Conservation (phyloP, 2,113 vertebrate species). For the Zosterops japonicus region DNA sequence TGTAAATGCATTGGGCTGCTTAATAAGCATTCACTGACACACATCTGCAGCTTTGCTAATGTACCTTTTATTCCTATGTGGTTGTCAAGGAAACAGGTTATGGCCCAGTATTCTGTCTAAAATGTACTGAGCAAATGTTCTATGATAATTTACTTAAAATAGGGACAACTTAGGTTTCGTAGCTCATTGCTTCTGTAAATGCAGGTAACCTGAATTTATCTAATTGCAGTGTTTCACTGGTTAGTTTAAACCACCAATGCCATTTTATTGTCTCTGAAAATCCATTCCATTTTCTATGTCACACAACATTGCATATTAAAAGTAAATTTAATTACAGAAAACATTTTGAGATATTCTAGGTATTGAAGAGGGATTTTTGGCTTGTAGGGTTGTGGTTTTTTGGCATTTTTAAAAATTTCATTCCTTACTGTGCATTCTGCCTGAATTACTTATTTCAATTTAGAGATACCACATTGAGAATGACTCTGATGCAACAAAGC, state of each 20-base stretch:
- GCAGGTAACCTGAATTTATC: background rate
- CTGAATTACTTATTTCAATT: background rate
- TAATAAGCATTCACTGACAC: conserved; percentile 60
- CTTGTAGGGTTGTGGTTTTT: background rate
- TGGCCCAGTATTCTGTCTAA: conserved; percentile 82
- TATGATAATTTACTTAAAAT: conserved; percentile 25
- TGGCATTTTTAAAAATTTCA: background rate
- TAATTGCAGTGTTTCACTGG: background rate
- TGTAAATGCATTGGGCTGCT: conserved; percentile 57
- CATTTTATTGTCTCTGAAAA: background rate
- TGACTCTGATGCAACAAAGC: background rate
- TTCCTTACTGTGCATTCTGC: background rate
- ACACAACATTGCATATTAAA: background rate
- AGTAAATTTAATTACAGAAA: background rate
- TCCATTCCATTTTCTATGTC: background rate
- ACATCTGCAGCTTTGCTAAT: conserved; percentile 70
- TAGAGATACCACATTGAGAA: background rate
- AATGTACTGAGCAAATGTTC: conserved; percentile 49
- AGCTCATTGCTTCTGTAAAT: background rate
- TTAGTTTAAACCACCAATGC: background rate
- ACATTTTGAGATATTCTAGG: background rate
- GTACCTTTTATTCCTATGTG: conserved; percentile 78
- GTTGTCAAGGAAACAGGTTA: conserved; percentile 87
- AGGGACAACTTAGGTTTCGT: background rate
- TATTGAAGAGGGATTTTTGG: background rate